These are phyloP conservation scores for Anguilla obscura DNA, from an alignment of 2,797 vertebrate species.

Conservation along the genomic window DNA sequence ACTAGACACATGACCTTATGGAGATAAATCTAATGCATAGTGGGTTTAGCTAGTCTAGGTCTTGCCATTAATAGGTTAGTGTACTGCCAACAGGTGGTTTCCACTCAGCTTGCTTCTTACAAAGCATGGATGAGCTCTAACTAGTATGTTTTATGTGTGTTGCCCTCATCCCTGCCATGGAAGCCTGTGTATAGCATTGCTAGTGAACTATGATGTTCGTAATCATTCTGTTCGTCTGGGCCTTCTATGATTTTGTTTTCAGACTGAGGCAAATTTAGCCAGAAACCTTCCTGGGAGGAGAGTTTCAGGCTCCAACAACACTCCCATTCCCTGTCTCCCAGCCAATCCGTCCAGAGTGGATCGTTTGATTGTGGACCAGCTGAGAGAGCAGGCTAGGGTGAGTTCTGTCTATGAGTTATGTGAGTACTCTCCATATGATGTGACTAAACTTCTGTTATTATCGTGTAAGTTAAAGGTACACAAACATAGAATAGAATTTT, in stretches of 20 bases:
- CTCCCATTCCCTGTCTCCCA: conserved; percentile 74
- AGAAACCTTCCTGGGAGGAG: conserved; percentile 79
- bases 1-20: neutral
- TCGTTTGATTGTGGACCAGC: conserved; percentile 86
- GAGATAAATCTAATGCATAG: neutral
- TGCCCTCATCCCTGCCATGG: neutral
- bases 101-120: neutral
- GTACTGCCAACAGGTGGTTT: neutral
- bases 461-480: neutral
- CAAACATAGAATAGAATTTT: neutral
- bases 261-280: conserved; percentile 82
- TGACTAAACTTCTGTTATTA: neutral
- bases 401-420: conserved; percentile 49
- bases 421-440: neutral
- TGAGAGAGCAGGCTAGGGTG: conserved; percentile 86
- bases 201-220: neutral
- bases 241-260: conserved; percentile 30
- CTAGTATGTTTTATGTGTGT: neutral
- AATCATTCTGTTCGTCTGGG: neutral
- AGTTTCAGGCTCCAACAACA: conserved; percentile 70
- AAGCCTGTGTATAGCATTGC: neutral
- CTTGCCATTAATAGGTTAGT: neutral
- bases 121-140: neutral
- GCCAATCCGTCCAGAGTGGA: conserved; percentile 84
- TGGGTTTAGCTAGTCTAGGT: neutral